Evolutionary conservation across 2,113 vertebrate genomes (phyloP).

Genomic region (Bolborhynchus lineola): DNA sequence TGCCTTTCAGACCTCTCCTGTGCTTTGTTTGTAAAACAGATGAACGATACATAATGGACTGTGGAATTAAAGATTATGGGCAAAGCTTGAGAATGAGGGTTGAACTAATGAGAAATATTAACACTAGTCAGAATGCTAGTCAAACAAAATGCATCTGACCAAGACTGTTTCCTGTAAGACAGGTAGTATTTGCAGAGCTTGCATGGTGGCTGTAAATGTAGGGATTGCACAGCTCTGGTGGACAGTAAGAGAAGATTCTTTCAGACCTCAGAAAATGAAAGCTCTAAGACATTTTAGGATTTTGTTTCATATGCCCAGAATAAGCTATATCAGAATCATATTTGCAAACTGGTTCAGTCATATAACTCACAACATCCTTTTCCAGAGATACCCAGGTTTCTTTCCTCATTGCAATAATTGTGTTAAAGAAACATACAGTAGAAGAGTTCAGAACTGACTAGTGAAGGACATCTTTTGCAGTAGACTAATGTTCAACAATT

Average conservation of each 20-base stretch:
- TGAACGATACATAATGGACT: neutral
- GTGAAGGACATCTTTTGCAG: neutral
- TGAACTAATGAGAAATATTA: neutral
- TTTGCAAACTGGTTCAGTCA: neutral
- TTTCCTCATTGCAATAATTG: neutral
- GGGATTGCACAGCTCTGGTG: neutral
- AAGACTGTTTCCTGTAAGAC: neutral
- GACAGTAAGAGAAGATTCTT: neutral
- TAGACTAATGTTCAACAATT: neutral
- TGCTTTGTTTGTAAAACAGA: conserved; percentile 1
- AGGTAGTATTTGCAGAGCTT: neutral
- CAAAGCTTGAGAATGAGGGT: neutral
- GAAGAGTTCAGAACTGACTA: neutral
- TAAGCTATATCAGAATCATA: neutral
- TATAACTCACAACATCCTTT: neutral
- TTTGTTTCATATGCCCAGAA: neutral
- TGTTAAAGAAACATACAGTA: neutral
- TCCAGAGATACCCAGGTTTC: neutral
- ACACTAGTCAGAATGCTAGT: neutral
- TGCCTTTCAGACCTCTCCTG: neutral
- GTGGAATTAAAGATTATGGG: conserved; percentile 19
- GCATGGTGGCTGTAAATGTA: neutral
- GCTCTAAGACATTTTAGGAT: neutral
- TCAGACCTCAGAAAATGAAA: neutral
- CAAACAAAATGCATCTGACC: neutral